Base-by-base conservation (phyloP, 2,888 invertebrate genomes). In the Caenorhabditis sp. region DNA sequence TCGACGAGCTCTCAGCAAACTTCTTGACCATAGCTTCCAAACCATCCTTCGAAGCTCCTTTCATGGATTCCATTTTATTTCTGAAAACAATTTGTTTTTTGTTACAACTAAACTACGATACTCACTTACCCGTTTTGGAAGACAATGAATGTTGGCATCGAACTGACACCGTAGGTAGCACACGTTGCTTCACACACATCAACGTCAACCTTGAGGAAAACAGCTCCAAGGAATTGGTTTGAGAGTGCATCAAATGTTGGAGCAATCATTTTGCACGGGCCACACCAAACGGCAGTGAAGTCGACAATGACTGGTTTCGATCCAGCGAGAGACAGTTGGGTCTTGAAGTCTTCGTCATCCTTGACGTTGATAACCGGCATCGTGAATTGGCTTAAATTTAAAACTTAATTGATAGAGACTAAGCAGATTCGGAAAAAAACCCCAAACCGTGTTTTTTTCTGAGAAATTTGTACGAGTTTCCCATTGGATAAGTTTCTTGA, bases 131-230 rank as follows among this genome's bases (percentile, higher is more conserved):
- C 92, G 86, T 93, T 97, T 89, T 96, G 95, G 93, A 96, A 98
- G 92, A 98, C 96, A 88, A 97, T 95, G 92, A 99, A 99, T 0
- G 99, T 99, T 28, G 99, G 99, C 97, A 99, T 98, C 0, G 97
- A 96, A 76, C 95, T 95, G 51, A 99, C 96, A 73, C 96, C 96
- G 92, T 98, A 96, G 16, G 94, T 94, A 31, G 95, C 59, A 26
- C 28, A 61, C 22, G 69, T 73, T 83, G 87, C 83, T 70, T 81
- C 86, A 70, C 90, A 91, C 54, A 86, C 90, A 92, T 98, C 98
- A 22, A 98, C 97, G 93, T 97, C 97, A 10, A 99, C 96, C 93
- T 92, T 91, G 31, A 88, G 89, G 92, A 98, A 99, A 19, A 96
- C 94, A 16, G 96, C 97, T 89, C 95, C 95, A 0, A 96, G 95